These are phyloP conservation scores for Eilema depressum DNA, from an alignment of 2,888 invertebrate genomes.

Conservation along the genomic window DNA sequence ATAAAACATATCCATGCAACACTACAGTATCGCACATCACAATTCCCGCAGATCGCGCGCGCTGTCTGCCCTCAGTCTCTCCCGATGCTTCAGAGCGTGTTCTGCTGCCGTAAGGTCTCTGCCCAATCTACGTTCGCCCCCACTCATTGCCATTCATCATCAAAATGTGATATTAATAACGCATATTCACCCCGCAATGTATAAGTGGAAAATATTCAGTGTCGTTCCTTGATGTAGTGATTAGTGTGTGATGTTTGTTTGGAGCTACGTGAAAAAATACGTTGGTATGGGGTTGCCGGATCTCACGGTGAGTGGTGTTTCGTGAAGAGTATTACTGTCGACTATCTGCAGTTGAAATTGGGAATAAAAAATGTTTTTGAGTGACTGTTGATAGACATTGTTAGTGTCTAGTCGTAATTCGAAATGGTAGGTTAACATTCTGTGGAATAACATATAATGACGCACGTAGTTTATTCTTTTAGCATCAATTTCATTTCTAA, in stretches of 20 bases:
- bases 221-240: constrained; percentile 47
- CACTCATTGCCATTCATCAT: constrained; percentile 41
- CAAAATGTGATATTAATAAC: constrained; percentile 43
- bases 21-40: constrained; percentile 45
- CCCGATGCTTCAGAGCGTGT: constrained; percentile 81
- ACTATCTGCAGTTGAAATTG: not conserved
- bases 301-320: constrained; percentile 74
- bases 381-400: not conserved
- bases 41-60: constrained; percentile 34
- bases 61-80: constrained; percentile 65
- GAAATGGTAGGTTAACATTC: not conserved
- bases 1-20: constrained; percentile 14
- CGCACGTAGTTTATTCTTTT: not conserved
- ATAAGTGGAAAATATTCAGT: constrained; percentile 53
- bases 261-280: constrained; percentile 72
- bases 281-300: constrained; percentile 82
- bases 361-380: not conserved
- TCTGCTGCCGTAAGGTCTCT: constrained; percentile 83
- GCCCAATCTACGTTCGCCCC: constrained; percentile 21
- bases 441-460: not conserved
- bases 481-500: not conserved
- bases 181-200: constrained; percentile 38
- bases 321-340: constrained; percentile 9
- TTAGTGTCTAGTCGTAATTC: not conserved
- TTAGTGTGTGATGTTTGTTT: constrained; percentile 78